Conservation (phyloP, 2,113 vertebrate species). For the Bubalus kerabau region DNA sequence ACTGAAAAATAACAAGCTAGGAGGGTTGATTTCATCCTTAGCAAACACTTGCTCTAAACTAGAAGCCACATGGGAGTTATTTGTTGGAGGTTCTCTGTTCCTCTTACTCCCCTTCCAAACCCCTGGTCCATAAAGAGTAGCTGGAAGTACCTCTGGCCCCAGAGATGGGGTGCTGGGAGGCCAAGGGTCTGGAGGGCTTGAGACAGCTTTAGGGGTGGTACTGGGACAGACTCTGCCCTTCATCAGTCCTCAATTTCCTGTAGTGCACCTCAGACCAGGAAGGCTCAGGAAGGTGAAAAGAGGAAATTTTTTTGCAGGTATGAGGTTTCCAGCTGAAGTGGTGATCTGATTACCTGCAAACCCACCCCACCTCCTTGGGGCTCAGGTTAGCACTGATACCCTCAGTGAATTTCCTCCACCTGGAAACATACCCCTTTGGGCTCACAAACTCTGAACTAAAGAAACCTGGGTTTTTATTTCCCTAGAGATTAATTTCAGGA, state of each 20-base stretch:
- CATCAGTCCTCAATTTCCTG: neutral
- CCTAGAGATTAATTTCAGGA: neutral
- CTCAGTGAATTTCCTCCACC: neutral
- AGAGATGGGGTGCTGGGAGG: neutral
- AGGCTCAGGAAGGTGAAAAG: neutral
- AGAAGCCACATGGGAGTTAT: neutral
- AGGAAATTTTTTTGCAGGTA: neutral
- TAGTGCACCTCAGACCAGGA: neutral
- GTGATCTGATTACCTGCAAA: neutral
- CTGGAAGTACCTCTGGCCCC: neutral
- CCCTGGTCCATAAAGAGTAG: neutral
- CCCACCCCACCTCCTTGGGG: neutral
- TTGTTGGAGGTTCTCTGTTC: neutral
- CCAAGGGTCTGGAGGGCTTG: neutral
- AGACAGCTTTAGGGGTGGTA: neutral
- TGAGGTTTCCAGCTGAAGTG: neutral
- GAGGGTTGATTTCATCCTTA: neutral
- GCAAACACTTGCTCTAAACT: neutral
- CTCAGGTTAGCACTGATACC: neutral
- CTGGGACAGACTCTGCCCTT: neutral
- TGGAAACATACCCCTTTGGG: neutral
- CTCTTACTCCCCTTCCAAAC: neutral
- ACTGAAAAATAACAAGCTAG: neutral
- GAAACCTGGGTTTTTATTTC: neutral
- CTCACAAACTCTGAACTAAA: neutral